Conservation (phyloP, 1,140 invertebrate genomes). For the Lepidurus packardi region DNA sequence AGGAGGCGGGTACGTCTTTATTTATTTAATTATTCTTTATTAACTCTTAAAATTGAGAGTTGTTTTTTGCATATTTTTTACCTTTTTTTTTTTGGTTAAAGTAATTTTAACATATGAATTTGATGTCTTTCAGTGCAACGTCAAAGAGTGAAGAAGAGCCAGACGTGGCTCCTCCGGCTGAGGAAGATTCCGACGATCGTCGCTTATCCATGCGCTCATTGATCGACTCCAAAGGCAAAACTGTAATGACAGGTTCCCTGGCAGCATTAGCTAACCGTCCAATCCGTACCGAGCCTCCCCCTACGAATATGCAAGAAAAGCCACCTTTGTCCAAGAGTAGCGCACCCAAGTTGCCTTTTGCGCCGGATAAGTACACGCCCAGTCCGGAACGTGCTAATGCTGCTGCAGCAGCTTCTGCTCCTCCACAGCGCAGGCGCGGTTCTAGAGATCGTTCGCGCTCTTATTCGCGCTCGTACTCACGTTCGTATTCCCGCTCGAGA, state of each 20-base stretch:
- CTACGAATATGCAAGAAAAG: not conserved
- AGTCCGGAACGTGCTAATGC: not conserved
- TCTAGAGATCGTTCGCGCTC: slow-evolving; percentile 27
- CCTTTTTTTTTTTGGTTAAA: not conserved
- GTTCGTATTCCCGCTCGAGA: slow-evolving; percentile 39
- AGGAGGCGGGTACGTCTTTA: slow-evolving; percentile 15
- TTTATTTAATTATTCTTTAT: too few relatives aligned
- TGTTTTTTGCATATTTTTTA: not conserved
- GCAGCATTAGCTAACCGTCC: not conserved
- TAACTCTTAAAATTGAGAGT: not conserved
- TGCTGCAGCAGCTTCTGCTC: not conserved
- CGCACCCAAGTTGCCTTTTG: not conserved
- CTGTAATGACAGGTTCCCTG: not conserved
- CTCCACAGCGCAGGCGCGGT: slow-evolving; percentile 1
- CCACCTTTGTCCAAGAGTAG: not conserved
- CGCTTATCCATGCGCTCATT: not conserved
- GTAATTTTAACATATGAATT: not conserved
- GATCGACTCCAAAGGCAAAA: not conserved
- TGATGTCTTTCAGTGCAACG: not conserved
- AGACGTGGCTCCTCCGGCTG: not conserved
- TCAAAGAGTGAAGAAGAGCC: not conserved
- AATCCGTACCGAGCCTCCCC: not conserved
- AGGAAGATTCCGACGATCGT: not conserved
- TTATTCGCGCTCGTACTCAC: slow-evolving; percentile 36
- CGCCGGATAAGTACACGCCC: not conserved